Conservation (phyloP, 2,888 invertebrate species). For the Hemicrepidius hirtus region DNA sequence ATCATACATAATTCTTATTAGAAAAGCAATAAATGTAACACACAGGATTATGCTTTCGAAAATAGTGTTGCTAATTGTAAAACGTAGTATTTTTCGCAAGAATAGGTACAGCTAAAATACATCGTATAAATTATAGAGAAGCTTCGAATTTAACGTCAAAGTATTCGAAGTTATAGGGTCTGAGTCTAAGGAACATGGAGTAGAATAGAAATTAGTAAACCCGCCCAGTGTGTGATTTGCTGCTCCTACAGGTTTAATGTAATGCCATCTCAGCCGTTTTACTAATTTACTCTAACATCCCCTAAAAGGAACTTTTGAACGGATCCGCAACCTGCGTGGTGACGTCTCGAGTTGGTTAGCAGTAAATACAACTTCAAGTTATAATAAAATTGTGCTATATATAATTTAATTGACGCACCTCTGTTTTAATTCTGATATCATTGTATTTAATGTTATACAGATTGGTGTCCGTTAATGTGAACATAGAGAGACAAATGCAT, state of each 20-base stretch:
- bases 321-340: slow-evolving; percentile 21
- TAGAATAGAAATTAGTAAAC: slow-evolving; percentile 10
- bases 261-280: slow-evolving; percentile 25
- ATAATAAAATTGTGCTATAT: neutral
- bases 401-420: neutral
- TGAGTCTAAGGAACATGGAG: neutral
- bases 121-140: neutral
- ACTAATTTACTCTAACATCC: slow-evolving; percentile 25
- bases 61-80: neutral
- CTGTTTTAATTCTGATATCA: neutral
- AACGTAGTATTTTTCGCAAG: too few species aligned
- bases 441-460: too few species aligned
- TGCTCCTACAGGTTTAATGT: slow-evolving; percentile 25
- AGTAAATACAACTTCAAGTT: slow-evolving; percentile 6
- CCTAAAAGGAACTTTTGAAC: slow-evolving; percentile 15
- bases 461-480: too few species aligned
- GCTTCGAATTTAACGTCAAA: neutral
- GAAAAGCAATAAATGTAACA: too few species aligned
- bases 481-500: too few species aligned
- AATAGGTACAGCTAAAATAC: too few species aligned
- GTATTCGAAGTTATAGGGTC: neutral
- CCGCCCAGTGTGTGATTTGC: slow-evolving; percentile 22
- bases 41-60: too few species aligned
- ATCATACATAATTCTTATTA: too few species aligned
- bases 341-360: slow-evolving; percentile 1